A percentile compares a stretch with the other conserved stretches of the same genome.
phyloP scores from a whole-genome alignment of 2,113 vertebrate genomes.

The Petrocephalus zakoni region DNA sequence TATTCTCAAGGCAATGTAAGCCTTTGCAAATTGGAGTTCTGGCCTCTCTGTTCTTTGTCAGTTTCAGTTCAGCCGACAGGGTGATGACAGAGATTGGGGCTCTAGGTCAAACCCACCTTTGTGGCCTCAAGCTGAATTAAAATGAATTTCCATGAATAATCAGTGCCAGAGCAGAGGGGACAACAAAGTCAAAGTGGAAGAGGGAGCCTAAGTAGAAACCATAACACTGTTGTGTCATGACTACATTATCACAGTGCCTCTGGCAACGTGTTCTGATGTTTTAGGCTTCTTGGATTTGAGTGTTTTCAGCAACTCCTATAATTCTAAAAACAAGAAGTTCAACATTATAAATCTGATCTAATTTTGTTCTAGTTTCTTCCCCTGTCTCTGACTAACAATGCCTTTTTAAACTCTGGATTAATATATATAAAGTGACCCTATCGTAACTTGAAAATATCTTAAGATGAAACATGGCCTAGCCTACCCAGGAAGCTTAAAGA shows the following conservation, averaged over 20 bases:
- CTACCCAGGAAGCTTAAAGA: too few relatives aligned
- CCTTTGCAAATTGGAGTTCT: not conserved
- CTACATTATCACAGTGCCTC: not conserved
- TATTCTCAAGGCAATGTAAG: not conserved
- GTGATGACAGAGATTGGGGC: constrained; percentile 10
- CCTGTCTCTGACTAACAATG: too few relatives aligned
- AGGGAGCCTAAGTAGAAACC: not conserved
- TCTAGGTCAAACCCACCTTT: constrained; percentile 13
- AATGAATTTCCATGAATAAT: constrained; percentile 26
- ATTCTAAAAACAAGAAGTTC: not conserved
- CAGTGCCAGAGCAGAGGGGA: not conserved
- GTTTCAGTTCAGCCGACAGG: constrained; percentile 1
- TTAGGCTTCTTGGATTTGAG: not conserved
- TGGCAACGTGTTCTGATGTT: too few relatives aligned
- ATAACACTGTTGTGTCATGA: not conserved
- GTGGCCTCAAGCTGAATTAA: not conserved
- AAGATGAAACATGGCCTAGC: too few relatives aligned
- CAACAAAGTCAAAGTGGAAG: not conserved
- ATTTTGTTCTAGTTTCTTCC: too few relatives aligned
- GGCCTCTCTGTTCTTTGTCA: constrained; percentile 5
- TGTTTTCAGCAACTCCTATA: not conserved
- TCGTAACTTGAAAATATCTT: too few relatives aligned
- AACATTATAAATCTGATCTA: too few relatives aligned
- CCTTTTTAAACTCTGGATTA: too few relatives aligned
- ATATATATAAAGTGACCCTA: too few relatives aligned